Conservation (phyloP, 37 sponge, comb jelly and placozoan species). For the Geodia barretti region DNA sequence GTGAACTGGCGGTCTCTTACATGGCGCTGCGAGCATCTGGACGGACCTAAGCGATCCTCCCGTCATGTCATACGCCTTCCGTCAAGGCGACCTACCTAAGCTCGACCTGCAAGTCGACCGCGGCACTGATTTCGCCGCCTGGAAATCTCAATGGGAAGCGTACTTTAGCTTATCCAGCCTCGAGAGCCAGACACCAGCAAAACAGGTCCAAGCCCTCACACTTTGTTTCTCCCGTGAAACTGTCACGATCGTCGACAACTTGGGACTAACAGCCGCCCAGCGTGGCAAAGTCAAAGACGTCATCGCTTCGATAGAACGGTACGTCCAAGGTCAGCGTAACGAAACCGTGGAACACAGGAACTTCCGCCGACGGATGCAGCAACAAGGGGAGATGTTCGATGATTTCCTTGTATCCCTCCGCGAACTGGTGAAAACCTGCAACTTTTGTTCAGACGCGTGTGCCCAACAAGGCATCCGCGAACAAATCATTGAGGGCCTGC, state of each 20-base stretch:
- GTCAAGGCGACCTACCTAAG: slow-evolving; percentile 30
- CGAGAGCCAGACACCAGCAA: not conserved
- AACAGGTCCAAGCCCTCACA: slow-evolving; percentile 36
- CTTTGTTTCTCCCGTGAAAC: slow-evolving; percentile 44
- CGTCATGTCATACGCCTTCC: slow-evolving; percentile 31
- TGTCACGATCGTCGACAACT: slow-evolving; percentile 36
- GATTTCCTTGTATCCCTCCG: slow-evolving; percentile 27
- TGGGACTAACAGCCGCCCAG: slow-evolving; percentile 17
- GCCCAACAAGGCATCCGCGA: slow-evolving; percentile 39
- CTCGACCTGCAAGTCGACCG: slow-evolving; percentile 46
- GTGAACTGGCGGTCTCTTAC: not conserved
- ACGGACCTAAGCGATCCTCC: no score
- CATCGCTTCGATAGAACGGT: not conserved
- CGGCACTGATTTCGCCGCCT: slow-evolving; percentile 31
- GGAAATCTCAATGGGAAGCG: slow-evolving; percentile 30
- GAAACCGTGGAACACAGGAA: slow-evolving; percentile 15
- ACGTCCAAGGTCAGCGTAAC: slow-evolving; percentile 12
- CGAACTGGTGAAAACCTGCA: slow-evolving; percentile 42
- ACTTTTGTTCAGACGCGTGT: slow-evolving; percentile 32
- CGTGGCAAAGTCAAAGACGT: not conserved
- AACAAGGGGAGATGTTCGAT: slow-evolving; percentile 26
- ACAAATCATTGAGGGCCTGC: slow-evolving; percentile 41
- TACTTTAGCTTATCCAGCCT: slow-evolving; percentile 32
- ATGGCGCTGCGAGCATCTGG: not conserved
- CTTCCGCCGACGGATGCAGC: slow-evolving; percentile 20